These are phyloP conservation scores for Epinotia brunnichana DNA, from an alignment of 2,888 invertebrate genomes.

Conservation along the genomic window DNA sequence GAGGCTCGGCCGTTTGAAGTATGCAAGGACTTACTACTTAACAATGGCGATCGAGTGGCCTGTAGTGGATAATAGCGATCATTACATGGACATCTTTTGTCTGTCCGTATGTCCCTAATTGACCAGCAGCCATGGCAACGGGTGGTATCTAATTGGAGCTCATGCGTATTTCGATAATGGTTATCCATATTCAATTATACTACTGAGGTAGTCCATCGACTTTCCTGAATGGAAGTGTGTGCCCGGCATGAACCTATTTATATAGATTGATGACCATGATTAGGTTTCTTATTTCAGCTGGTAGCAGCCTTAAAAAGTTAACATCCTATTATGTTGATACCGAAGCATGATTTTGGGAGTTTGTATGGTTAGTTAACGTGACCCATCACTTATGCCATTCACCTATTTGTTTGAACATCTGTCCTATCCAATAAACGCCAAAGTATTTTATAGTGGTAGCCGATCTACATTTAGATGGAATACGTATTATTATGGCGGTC, in stretches of 20 bases:
- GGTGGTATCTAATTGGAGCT: slow-evolving; percentile 48
- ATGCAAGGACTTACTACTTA: slow-evolving; percentile 44
- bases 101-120: slow-evolving; percentile 60
- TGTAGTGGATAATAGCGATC: slow-evolving; percentile 63
- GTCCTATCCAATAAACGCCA: no score
- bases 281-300: background rate
- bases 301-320: background rate
- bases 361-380: no score
- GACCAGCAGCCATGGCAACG: slow-evolving; percentile 61
- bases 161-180: slow-evolving; percentile 10
- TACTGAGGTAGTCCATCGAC: background rate
- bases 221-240: background rate
- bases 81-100: slow-evolving; percentile 66
- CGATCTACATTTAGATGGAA: no score
- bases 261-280: background rate
- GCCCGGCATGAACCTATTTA: no score
- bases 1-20: slow-evolving; percentile 34
- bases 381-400: no score
- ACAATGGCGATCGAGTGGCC: slow-evolving; percentile 59
- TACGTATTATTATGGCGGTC: no score
- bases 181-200: background rate
- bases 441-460: no score
- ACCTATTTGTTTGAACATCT: no score
- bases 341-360: no score
- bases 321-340: no score